Conservation (phyloP, 2,113 vertebrate genomes). For the Hippocampus guttulatus region DNA sequence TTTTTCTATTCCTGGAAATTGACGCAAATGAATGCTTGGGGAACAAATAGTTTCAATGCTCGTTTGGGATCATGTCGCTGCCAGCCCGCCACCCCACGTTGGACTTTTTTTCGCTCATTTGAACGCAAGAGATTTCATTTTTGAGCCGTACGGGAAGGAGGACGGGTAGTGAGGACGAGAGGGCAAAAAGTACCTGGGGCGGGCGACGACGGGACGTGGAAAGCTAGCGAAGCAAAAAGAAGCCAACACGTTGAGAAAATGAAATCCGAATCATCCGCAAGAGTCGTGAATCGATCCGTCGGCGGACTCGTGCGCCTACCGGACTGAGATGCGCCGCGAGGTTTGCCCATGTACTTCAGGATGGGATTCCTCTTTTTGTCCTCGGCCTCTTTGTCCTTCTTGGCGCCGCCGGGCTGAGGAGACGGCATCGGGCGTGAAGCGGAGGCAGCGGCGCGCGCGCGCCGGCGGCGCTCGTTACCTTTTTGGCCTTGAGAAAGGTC, state of each 20-base stretch:
- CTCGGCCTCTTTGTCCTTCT: slow-evolving; percentile 83
- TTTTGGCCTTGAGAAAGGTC: slow-evolving; percentile 86
- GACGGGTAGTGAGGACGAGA: no score
- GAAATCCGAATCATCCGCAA: background rate
- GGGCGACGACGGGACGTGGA: slow-evolving; percentile 74
- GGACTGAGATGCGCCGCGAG: slow-evolving; percentile 82
- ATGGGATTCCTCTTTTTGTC: slow-evolving; percentile 90
- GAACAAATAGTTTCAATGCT: no score
- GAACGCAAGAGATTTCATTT: no score
- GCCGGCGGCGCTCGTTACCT: slow-evolving; percentile 65
- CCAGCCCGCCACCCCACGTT: no score
- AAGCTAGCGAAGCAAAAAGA: slow-evolving; percentile 58
- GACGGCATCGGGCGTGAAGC: background rate
- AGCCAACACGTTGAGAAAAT: slow-evolving; percentile 35
- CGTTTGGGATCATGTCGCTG: no score
- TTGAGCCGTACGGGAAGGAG: no score
- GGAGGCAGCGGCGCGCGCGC: no score
- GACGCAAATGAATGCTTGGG: no score
- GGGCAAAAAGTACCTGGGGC: slow-evolving; percentile 63
- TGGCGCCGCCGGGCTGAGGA: slow-evolving; percentile 77
- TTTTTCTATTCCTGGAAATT: no score
- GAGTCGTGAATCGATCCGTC: slow-evolving; percentile 9
- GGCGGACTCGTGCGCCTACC: slow-evolving; percentile 61
- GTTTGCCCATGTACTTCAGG: slow-evolving; percentile 92
- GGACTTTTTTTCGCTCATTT: no score